Conservation (phyloP, 2,797 vertebrate species). For the Argyrosomus regius region DNA sequence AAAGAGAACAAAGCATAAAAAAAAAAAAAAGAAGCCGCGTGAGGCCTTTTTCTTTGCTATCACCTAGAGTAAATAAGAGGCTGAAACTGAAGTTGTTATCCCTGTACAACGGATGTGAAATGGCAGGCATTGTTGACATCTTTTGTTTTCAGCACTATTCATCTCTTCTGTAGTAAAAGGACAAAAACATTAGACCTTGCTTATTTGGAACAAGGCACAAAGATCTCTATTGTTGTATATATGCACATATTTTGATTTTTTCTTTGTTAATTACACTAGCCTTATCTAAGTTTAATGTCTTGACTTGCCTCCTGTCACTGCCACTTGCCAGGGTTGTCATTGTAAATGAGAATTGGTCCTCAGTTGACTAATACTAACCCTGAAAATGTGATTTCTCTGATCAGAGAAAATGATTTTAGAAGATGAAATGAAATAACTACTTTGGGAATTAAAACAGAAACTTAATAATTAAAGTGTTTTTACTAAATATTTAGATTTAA, state of each 20-base stretch:
- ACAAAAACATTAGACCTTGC: neutral
- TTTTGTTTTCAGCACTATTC: neutral
- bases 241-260: too few species aligned
- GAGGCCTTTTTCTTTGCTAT: constrained; percentile 9
- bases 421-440: neutral
- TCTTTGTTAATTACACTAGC: too few species aligned
- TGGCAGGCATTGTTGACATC: neutral
- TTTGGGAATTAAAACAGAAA: neutral
- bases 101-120: neutral
- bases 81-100: constrained; percentile 1
- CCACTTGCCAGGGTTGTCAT: too few species aligned
- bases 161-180: neutral
- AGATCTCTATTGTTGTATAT: too few species aligned
- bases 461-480: constrained; percentile 1
- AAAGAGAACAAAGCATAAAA: constrained; percentile 9
- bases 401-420: constrained; percentile 16
- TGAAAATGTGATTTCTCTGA: neutral
- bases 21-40: constrained; percentile 4
- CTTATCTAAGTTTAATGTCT: too few species aligned
- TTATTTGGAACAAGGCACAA: too few species aligned
- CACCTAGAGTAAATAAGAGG: constrained; percentile 7
- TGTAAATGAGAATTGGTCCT: too few species aligned
- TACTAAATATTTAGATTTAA: constrained; percentile 29
- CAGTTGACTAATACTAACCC: too few species aligned
- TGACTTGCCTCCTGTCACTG: too few species aligned